A percentile compares a stretch with the other conserved stretches of the same genome.
These are phyloP conservation scores for Stegophylla sp. DNA, from an alignment of 2,888 invertebrate species.

Conservation along the genomic window DNA sequence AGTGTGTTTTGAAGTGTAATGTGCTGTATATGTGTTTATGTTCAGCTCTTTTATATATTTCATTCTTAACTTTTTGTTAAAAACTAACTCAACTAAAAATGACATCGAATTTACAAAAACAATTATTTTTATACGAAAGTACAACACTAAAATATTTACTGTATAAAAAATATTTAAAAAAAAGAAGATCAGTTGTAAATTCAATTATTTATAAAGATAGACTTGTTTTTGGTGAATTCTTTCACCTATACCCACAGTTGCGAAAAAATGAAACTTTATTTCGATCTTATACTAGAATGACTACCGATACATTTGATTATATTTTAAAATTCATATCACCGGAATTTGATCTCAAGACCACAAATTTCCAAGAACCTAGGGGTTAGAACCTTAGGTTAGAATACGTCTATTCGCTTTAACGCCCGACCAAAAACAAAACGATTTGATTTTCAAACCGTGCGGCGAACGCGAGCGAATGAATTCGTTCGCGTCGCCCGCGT, in stretches of 20 bases:
- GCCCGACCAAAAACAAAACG: background rate
- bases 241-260: conserved; percentile 24
- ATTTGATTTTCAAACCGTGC: background rate
- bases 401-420: conserved; percentile 1
- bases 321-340: conserved; percentile 20
- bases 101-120: conserved; percentile 13
- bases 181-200: background rate
- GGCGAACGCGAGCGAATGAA: background rate
- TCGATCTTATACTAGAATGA: background rate
- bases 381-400: too few species aligned
- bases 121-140: conserved; percentile 8
- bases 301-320: conserved; percentile 9
- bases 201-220: conserved; percentile 21
- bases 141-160: conserved; percentile 8
- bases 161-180: background rate
- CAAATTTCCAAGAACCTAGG: conserved; percentile 29
- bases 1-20: background rate
- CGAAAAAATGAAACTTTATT: conserved; percentile 25
- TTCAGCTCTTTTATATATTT: background rate
- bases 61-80: conserved; percentile 12
- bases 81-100: conserved; percentile 7
- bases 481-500: background rate
- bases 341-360: conserved; percentile 13
- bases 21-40: conserved; percentile 13
- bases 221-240: conserved; percentile 36